phyloP scores from a whole-genome alignment of 2,113 vertebrate genomes.

The Hydrochoerus hydrochaeris region DNA sequence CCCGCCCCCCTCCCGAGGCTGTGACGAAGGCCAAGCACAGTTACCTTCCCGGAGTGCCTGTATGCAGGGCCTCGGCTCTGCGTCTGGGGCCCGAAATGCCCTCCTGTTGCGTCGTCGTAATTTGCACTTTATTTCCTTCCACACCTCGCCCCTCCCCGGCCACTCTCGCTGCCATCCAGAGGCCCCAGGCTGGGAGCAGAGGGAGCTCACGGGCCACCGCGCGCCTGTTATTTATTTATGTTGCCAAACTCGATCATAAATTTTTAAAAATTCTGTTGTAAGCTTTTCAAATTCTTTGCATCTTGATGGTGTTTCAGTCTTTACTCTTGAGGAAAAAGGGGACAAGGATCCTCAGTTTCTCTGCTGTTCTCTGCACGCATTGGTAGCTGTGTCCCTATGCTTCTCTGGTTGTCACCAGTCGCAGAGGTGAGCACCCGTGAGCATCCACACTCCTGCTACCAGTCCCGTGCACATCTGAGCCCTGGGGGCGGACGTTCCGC shows the following conservation, averaged over 20 bases:
- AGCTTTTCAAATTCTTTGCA: slow-evolving; percentile 72
- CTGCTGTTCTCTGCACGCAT: not conserved
- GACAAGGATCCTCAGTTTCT: not conserved
- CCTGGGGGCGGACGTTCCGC: too few relatives aligned
- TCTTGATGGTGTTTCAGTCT: slow-evolving; percentile 64
- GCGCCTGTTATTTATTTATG: slow-evolving; percentile 88
- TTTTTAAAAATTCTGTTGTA: slow-evolving; percentile 85
- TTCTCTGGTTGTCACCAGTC: not conserved
- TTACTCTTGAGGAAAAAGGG: not conserved
- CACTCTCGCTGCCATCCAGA: slow-evolving; percentile 18
- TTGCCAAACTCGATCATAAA: slow-evolving; percentile 88
- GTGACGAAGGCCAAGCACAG: not conserved
- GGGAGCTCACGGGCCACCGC: slow-evolving; percentile 77
- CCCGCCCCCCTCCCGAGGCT: not conserved
- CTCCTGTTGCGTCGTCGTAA: slow-evolving; percentile 83
- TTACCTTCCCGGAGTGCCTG: not conserved
- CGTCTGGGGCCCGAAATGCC: slow-evolving; percentile 74
- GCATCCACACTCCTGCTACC: rapidly evolving
- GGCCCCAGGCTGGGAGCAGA: slow-evolving; percentile 66
- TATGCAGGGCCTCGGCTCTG: slow-evolving; percentile 47
- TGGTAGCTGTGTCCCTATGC: not conserved
- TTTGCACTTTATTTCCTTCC: slow-evolving; percentile 89
- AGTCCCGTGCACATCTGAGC: too few relatives aligned
- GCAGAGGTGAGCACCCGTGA: not conserved
- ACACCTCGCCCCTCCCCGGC: not conserved